These are phyloP conservation scores for Stegostoma tigrinum DNA, from an alignment of 2,113 vertebrate species.

Conservation along the genomic window DNA sequence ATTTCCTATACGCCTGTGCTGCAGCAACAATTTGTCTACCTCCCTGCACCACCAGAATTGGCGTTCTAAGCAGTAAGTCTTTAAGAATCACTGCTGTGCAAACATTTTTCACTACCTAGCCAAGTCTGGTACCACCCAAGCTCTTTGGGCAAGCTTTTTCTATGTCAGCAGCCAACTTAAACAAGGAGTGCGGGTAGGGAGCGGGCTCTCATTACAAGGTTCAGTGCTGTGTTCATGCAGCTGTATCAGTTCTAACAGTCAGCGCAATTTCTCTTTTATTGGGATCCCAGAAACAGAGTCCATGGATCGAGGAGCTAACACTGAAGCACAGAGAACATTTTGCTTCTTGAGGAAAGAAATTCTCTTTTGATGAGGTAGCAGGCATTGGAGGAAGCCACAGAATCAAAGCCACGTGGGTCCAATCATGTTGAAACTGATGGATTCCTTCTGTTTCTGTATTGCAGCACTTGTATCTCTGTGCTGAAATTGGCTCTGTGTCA, in stretches of 20 bases:
- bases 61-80: background rate
- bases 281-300: background rate
- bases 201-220: background rate
- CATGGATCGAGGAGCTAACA: background rate
- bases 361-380: conserved; percentile 22
- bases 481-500: conserved; percentile 14
- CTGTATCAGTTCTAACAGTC: background rate
- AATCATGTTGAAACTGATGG: conserved; percentile 25
- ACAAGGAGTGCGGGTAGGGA: background rate
- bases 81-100: background rate
- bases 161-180: background rate
- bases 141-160: background rate
- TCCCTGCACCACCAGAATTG: background rate
- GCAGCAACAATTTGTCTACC: background rate
- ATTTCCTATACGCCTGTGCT: background rate
- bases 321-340: background rate
- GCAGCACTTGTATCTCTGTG: background rate
- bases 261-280: background rate
- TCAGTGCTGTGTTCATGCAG: background rate
- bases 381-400: background rate
- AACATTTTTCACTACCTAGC: background rate
- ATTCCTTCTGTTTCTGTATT: conserved; percentile 18
- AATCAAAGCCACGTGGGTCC: background rate
- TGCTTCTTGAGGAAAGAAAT: background rate
- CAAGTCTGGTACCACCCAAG: background rate